Percentiles rank a stretch among this genome's conserved stretches.
These are phyloP conservation scores for Chunga burmeisteri DNA, from an alignment of 2,113 vertebrate species.

Conservation along the genomic window DNA sequence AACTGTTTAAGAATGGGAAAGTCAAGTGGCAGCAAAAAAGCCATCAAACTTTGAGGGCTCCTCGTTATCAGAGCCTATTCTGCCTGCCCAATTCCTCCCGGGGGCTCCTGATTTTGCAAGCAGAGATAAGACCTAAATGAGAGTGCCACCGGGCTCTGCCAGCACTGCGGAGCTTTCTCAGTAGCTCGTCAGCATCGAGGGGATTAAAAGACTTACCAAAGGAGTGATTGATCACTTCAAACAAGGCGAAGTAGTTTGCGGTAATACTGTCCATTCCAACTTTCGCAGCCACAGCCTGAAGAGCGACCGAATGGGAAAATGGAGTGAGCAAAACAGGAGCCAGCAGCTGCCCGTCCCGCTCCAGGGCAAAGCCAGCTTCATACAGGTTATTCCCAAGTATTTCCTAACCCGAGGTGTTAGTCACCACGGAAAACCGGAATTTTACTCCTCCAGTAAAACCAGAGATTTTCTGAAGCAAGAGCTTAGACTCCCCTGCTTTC, in stretches of 20 bases:
- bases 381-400: neutral
- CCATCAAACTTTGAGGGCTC: neutral
- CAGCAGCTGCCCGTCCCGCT: neutral
- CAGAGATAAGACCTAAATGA: neutral
- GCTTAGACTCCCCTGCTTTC: neutral
- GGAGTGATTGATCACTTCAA: conserved; percentile 96
- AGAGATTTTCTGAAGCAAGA: neutral
- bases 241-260: conserved; percentile 95
- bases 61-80: neutral
- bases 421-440: neutral
- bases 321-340: neutral
- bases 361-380: neutral
- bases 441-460: neutral
- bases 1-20: neutral
- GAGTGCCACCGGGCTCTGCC: neutral
- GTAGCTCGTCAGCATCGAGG: no score
- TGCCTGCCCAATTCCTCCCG: neutral
- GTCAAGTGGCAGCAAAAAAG: neutral
- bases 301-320: neutral
- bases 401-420: neutral
- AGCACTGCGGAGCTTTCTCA: neutral
- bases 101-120: neutral
- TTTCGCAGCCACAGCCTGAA: conserved; percentile 87
- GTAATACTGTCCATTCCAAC: conserved; percentile 96
- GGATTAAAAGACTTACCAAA: conserved; percentile 82